Evolutionary conservation across 2,797 vertebrate genomes (phyloP).

Genomic region (Takifugu rubripes): DNA sequence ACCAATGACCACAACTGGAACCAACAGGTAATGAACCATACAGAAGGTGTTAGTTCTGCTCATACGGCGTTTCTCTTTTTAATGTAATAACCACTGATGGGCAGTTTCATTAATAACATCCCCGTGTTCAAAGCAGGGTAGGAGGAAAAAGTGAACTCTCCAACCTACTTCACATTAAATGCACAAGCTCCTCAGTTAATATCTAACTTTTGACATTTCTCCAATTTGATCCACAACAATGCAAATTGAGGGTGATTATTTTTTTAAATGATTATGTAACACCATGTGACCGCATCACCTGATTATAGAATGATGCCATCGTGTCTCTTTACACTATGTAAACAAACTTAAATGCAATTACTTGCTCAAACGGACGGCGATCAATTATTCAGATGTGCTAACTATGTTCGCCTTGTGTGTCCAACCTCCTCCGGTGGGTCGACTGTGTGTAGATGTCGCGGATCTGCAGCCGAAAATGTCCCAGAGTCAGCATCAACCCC

Average conservation of each 20-base stretch:
- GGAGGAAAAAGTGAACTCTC: too few species aligned
- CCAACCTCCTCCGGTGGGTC: slow-evolving; percentile 19
- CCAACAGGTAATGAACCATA: neutral
- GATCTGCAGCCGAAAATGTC: slow-evolving; percentile 15
- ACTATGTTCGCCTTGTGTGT: neutral
- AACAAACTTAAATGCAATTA: slow-evolving; percentile 19
- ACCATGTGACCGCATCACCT: neutral
- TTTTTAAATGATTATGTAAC: neutral
- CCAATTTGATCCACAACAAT: too few species aligned
- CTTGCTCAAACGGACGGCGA: slow-evolving; percentile 10
- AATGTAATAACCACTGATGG: neutral
- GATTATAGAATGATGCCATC: slow-evolving; percentile 20
- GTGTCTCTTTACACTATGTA: slow-evolving; percentile 19
- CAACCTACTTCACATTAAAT: too few species aligned
- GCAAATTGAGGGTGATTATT: neutral
- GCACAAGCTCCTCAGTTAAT: too few species aligned
- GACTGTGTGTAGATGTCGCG: slow-evolving; percentile 16
- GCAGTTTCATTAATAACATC: too few species aligned
- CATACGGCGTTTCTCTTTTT: neutral
- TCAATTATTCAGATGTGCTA: slow-evolving; percentile 13
- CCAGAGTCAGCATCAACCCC: slow-evolving; percentile 15
- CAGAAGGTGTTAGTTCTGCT: neutral
- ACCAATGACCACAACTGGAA: neutral
- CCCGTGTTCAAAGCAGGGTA: too few species aligned
- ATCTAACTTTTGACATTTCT: too few species aligned